These are phyloP conservation scores for Falco rusticolus DNA, from an alignment of 2,797 vertebrate genomes.

Conservation along the genomic window DNA sequence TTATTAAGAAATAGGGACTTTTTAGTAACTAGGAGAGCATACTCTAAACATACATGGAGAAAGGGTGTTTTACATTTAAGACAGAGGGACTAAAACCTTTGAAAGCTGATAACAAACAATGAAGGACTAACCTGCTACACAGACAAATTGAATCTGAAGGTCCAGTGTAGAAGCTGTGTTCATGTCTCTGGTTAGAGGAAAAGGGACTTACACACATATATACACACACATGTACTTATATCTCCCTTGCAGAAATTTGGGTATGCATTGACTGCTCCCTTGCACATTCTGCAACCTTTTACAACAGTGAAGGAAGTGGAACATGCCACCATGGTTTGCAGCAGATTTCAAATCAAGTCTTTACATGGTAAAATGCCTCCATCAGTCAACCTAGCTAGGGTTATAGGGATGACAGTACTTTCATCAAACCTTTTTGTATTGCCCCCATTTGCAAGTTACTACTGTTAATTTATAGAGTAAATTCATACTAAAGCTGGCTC, in stretches of 20 bases:
- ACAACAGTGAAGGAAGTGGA: background rate
- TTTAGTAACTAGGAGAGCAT: background rate
- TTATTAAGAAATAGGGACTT: background rate
- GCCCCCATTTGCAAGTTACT: background rate
- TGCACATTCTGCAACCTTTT: background rate
- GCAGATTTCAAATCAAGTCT: background rate
- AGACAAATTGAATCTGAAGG: background rate
- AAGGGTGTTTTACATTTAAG: background rate
- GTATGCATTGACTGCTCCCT: background rate
- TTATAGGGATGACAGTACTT: background rate
- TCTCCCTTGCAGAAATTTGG: background rate
- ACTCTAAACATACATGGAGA: background rate
- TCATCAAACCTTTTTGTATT: background rate
- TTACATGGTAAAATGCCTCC: background rate
- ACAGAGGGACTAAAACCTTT: background rate
- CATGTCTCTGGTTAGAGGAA: background rate
- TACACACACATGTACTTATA: too few species aligned
- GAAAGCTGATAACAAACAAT: background rate
- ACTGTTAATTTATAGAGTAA: background rate
- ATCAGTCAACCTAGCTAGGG: background rate
- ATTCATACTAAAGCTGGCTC: background rate
- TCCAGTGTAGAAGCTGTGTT: background rate
- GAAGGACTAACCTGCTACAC: background rate
- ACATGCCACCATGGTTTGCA: background rate
- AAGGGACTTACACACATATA: background rate